Percentiles rank a stretch among this genome's conserved stretches.
These are phyloP conservation scores for Rousettus leschenaultii DNA, from an alignment of 2,113 vertebrate genomes.

Conservation along the genomic window DNA sequence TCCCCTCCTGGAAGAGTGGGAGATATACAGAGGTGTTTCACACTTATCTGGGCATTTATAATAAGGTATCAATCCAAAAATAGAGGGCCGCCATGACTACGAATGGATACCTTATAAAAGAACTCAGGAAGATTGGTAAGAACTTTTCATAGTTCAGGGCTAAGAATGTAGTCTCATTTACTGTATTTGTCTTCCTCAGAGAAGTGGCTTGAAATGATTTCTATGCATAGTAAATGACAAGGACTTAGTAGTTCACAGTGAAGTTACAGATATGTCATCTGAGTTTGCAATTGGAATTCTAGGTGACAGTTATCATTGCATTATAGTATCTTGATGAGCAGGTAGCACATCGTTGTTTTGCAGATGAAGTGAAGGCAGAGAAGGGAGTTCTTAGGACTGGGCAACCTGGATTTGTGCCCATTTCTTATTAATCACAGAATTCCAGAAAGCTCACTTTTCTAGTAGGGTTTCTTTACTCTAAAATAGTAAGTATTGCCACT, in stretches of 20 bases:
- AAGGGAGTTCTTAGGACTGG: background rate
- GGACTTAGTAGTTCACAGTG: background rate
- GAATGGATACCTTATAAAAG: background rate
- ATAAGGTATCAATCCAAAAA: background rate
- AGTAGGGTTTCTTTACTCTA: background rate
- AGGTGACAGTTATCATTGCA: background rate
- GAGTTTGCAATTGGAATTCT: background rate
- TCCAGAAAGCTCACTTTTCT: constrained; percentile 19
- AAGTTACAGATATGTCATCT: background rate
- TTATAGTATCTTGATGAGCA: background rate
- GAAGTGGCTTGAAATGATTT: background rate
- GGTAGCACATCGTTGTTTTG: background rate
- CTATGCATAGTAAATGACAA: background rate
- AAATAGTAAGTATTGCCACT: background rate
- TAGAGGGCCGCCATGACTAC: background rate
- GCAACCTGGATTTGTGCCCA: background rate
- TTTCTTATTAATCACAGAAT: constrained; percentile 45
- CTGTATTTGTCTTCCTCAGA: constrained; percentile 7
- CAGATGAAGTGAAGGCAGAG: background rate
- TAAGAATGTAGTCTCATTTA: background rate
- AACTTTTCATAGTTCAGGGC: background rate
- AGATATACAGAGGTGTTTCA: background rate
- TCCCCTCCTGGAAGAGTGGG: background rate
- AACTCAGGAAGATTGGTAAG: background rate
- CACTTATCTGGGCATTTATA: background rate